Evolutionary conservation across 2,797 vertebrate genomes (phyloP).

Genomic region (Salarias fasciatus): DNA sequence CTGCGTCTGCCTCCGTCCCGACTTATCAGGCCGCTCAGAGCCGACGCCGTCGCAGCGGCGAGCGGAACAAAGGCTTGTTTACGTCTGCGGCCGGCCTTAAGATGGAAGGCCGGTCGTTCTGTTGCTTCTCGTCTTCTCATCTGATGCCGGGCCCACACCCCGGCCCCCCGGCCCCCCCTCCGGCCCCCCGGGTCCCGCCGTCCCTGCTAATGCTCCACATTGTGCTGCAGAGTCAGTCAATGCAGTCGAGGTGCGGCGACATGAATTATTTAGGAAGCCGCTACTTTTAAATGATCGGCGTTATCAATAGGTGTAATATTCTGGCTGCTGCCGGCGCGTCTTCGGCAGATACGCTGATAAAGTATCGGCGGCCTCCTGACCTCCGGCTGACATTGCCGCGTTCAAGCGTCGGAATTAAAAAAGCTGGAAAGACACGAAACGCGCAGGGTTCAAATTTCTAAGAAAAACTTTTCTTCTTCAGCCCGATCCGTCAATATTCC

Average conservation of each 20-base stretch:
- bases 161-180: background rate
- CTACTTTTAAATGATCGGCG: constrained; percentile 53
- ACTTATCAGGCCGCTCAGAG: constrained; percentile 65
- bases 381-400: constrained; percentile 37
- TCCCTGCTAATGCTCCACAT: constrained; percentile 30
- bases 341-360: constrained; percentile 57
- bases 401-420: constrained; percentile 21
- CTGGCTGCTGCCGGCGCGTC: constrained; percentile 28
- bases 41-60: constrained; percentile 29
- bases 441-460: background rate
- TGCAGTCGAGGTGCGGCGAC: constrained; percentile 32
- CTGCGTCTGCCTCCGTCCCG: constrained; percentile 49
- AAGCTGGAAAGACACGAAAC: background rate
- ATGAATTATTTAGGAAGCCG: constrained; percentile 60
- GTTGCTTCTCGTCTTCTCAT: constrained; percentile 40
- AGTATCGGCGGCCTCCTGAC: constrained; percentile 38
- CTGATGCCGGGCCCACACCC: constrained; percentile 1
- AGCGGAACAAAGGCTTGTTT: constrained; percentile 43
- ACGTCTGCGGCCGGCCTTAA: constrained; percentile 26
- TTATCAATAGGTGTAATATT: constrained; percentile 68
- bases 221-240: constrained; percentile 53
- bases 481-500: constrained; percentile 39
- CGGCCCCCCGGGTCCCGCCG: constrained; percentile 27
- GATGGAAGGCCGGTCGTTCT: constrained; percentile 11
- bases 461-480: background rate